Base-by-base conservation (phyloP, 23 tunicate genomes). In the Trididemnum nubilum region DNA sequence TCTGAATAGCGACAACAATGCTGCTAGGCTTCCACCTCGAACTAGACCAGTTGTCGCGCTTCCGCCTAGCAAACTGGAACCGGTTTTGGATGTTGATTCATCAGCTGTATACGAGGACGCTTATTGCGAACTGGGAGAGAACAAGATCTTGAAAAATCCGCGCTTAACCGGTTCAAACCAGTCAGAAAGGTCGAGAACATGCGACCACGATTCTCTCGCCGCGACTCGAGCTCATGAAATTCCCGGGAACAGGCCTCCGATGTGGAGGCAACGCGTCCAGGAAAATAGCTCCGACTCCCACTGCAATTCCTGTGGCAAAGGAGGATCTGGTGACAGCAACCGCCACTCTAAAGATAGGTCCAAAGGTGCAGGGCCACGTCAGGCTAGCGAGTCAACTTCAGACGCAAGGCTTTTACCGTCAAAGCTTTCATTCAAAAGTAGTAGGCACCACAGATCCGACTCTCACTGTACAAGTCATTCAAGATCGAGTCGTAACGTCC, bases 11-110 rank as follows among this genome's bases (percentile, higher is more conserved):
- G 76, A 82, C 15, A 29, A 21, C 57, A 30, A 58, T 29, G 61
- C 67, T 38, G 75, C 93, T 9, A 64, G 97, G 2, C 84, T 85
- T 0, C 97, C 97, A 0, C 97, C 97, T 0, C 65, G 89, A 64
- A 91, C 97, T 19, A 67, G 97, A 33, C 97, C 97, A 7, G 22
- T 91, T 29, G 90, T 91, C 34, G 97, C 89, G 12, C 69, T 84
- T 0, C 97, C 80, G 28, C 90, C 97, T 34, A 73, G 77, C 66
- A 81, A 76, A 40, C 82, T 78, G 52, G 90, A 85, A 32, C 79
- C 90, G 1, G 90, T 78, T 15, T 24, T 71, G 5, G 84, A 85
- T 50, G 65, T 51, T 3, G 79, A 33, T 2, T 25, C 79, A 5
- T 34, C 78, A 22, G 78, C 58, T 23, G 74, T 67, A 7, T 73